A percentile compares a stretch with the other conserved stretches of the same genome.
Conservation (phyloP, 2,113 vertebrate species). For the Glaucomys volans region DNA sequence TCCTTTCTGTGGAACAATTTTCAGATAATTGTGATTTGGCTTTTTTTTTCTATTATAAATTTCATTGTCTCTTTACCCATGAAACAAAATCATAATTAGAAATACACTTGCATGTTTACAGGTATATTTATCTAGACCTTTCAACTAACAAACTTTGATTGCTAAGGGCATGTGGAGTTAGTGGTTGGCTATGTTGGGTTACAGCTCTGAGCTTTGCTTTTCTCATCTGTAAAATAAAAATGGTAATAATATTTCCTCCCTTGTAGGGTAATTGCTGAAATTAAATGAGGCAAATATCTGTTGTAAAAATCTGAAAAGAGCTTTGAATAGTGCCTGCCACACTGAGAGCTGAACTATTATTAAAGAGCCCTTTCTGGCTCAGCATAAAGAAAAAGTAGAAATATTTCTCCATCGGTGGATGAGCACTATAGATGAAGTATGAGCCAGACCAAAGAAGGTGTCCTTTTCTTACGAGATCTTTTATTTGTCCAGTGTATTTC, state of each 20-base stretch:
- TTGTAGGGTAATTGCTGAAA: constrained; percentile 6
- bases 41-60: background rate
- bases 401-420: background rate
- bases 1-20: constrained; percentile 20
- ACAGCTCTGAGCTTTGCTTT: constrained; percentile 23
- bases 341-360: background rate
- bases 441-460: background rate
- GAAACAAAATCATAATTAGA: constrained; percentile 10
- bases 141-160: background rate
- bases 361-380: background rate
- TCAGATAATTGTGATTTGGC: constrained; percentile 33
- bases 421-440: background rate
- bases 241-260: constrained; percentile 3
- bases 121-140: background rate
- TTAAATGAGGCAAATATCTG: constrained; percentile 52
- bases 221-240: constrained; percentile 56
- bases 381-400: background rate
- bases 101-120: background rate
- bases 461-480: background rate
- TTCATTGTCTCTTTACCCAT: background rate
- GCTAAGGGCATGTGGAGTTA: background rate
- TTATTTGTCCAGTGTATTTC: constrained; percentile 9
- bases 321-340: background rate
- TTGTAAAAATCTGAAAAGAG: background rate
- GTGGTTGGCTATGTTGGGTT: background rate